phyloP scores from a whole-genome alignment of 2,797 vertebrate species.

The Scyliorhinus canicula region DNA sequence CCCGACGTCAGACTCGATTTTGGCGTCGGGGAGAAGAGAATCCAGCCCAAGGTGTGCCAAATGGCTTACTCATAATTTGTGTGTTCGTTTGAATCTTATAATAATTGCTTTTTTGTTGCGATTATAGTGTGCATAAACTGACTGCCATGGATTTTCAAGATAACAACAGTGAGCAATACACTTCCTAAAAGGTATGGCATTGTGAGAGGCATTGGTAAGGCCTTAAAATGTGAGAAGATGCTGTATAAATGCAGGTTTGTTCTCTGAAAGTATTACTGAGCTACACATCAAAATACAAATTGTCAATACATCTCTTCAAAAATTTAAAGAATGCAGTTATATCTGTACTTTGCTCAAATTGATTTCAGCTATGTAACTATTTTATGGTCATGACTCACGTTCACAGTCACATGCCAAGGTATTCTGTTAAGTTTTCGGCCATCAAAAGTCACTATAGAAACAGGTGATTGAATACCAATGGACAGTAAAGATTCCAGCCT shows the following conservation, averaged over 20 bases:
- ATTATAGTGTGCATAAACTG: background rate
- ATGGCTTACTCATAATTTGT: no score
- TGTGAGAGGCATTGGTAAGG: background rate
- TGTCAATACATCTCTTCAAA: background rate
- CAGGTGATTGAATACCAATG: background rate
- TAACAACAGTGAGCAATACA: background rate
- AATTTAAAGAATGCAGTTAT: background rate
- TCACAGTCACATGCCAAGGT: background rate
- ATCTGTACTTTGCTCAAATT: background rate
- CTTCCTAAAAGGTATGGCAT: background rate
- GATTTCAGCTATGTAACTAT: background rate
- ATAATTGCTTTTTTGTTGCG: background rate
- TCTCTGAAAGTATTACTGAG: background rate
- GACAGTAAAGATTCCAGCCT: background rate
- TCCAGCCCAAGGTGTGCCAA: no score
- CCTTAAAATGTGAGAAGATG: background rate
- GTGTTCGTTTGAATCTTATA: background rate
- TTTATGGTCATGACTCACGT: background rate
- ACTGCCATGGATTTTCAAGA: background rate
- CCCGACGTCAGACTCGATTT: no score
- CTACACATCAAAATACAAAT: background rate
- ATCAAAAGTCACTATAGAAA: background rate
- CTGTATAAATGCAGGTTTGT: background rate
- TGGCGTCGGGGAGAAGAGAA: no score
- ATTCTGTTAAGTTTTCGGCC: background rate